phyloP scores from a whole-genome alignment of 2,797 vertebrate species.

The Rallus crepitans region DNA sequence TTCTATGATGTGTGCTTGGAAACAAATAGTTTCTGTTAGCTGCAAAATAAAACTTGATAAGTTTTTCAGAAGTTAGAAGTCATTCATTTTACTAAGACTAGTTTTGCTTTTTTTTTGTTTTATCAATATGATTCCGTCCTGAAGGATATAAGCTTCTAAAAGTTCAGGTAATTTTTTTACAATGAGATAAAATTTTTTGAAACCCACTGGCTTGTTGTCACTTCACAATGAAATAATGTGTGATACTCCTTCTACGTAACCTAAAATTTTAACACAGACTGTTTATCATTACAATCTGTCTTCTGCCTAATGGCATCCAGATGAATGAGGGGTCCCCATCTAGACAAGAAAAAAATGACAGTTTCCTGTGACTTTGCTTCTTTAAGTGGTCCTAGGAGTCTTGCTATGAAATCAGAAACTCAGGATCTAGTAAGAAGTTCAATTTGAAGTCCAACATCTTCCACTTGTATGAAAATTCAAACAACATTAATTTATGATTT shows the following conservation, averaged over 20 bases:
- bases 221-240: not conserved
- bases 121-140: not conserved
- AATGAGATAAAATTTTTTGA: not conserved
- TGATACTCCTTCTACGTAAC: not conserved
- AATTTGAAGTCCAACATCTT: not conserved
- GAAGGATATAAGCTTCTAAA: not conserved
- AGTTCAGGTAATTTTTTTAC: not conserved
- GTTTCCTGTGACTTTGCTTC: not conserved
- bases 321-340: not conserved
- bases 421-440: not conserved
- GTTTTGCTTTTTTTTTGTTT: not conserved
- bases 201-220: not conserved
- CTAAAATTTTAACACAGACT: not conserved
- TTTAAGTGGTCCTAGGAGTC: not conserved
- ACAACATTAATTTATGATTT: not conserved
- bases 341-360: not conserved
- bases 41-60: not conserved
- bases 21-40: not conserved
- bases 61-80: not conserved
- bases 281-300: not conserved
- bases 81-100: not conserved
- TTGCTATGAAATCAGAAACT: not conserved
- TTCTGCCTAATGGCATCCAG: not conserved
- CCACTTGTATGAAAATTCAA: not conserved
- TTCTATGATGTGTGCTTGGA: not conserved